These are phyloP conservation scores for Lithodes maja DNA, from an alignment of 2,888 invertebrate genomes.

Conservation along the genomic window DNA sequence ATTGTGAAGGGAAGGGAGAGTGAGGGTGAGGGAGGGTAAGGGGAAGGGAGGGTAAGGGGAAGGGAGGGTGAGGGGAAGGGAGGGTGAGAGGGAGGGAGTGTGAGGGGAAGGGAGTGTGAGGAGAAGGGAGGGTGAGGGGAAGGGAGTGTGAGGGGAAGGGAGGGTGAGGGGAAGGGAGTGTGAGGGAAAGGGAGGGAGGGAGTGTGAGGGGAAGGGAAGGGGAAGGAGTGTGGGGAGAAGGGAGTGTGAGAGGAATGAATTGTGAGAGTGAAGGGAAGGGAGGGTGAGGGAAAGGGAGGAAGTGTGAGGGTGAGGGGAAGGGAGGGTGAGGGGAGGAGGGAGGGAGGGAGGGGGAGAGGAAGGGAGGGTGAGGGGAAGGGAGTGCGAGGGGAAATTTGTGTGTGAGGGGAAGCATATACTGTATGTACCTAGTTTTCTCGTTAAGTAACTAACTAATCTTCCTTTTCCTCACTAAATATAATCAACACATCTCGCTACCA, in stretches of 20 bases:
- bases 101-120: not conserved
- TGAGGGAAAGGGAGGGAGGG: not conserved
- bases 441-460: too few relatives aligned
- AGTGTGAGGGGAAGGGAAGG: not conserved
- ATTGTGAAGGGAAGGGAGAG: too few relatives aligned
- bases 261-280: not conserved
- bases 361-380: not conserved
- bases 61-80: slow-evolving; percentile 2
- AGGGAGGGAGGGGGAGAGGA: not conserved
- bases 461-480: too few relatives aligned
- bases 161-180: not conserved
- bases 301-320: slow-evolving; percentile 7
- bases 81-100: not conserved
- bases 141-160: not conserved
- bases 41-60: not conserved
- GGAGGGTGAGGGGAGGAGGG: not conserved
- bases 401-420: not conserved
- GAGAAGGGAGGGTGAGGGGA: not conserved
- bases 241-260: not conserved
- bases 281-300: not conserved
- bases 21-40: not conserved
- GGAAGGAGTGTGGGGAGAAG: not conserved
- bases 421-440: not conserved
- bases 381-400: not conserved
- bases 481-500: too few relatives aligned